Conservation (phyloP, 2,113 vertebrate genomes). For the Campylomormyrus tamandua region DNA sequence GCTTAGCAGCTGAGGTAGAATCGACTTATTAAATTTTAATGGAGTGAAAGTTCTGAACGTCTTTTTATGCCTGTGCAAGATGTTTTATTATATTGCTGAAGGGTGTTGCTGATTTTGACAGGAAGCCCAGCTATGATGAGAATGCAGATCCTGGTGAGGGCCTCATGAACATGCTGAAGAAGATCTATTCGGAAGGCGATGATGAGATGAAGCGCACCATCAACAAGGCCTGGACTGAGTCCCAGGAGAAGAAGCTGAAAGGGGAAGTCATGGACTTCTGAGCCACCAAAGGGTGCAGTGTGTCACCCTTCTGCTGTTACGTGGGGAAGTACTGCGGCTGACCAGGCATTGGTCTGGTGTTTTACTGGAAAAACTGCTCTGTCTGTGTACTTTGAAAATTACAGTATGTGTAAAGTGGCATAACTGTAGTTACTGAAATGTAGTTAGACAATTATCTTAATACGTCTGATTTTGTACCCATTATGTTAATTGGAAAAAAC, state of each 20-base stretch:
- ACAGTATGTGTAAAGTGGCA: not conserved
- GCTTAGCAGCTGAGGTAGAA: not conserved
- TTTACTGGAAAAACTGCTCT: not conserved
- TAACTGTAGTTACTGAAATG: not conserved
- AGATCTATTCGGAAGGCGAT: constrained; percentile 91
- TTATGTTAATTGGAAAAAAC: not conserved
- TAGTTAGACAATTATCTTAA: not conserved
- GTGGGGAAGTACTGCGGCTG: not conserved
- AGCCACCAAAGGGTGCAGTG: constrained; percentile 27
- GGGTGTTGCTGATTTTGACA: constrained; percentile 41
- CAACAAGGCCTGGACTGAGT: constrained; percentile 96
- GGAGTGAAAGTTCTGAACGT: not conserved
- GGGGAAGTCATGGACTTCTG: constrained; percentile 78
- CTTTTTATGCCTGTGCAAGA: not conserved
- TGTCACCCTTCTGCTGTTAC: not conserved
- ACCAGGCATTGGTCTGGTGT: not conserved
- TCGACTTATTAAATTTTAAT: not conserved
- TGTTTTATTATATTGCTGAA: not conserved
- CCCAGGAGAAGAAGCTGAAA: constrained; percentile 85
- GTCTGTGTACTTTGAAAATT: not conserved
- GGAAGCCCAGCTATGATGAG: constrained; percentile 69
- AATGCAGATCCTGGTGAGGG: constrained; percentile 84
- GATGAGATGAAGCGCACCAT: constrained; percentile 97
- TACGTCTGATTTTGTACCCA: not conserved
- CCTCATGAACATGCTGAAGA: constrained; percentile 90